Evolutionary conservation across 2,113 vertebrate species (phyloP).

Genomic region (Neogale vison): DNA sequence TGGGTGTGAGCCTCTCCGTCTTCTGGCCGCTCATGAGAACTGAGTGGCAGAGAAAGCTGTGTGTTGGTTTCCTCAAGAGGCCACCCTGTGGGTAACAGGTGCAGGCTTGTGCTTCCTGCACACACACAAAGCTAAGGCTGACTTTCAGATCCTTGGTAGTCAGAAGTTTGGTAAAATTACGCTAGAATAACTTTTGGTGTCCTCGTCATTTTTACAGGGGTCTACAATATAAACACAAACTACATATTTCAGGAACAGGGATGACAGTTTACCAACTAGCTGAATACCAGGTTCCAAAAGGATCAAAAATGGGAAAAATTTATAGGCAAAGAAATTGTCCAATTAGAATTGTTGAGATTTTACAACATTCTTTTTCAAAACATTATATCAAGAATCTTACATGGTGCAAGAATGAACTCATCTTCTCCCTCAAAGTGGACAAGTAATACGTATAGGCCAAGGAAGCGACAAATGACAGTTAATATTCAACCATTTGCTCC

Average conservation of each 20-base stretch:
- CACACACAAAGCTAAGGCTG: not conserved
- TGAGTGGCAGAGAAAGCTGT: not conserved
- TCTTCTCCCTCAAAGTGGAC: not conserved
- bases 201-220: not conserved
- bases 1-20: not conserved
- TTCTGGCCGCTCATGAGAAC: not conserved
- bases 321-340: not conserved
- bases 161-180: not conserved
- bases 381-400: not conserved
- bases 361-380: not conserved
- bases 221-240: not conserved
- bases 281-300: not conserved
- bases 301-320: not conserved
- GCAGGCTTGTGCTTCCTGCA: not conserved
- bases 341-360: not conserved
- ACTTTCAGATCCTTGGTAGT: not conserved
- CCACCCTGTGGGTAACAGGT: not conserved
- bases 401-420: not conserved
- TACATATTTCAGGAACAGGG: not conserved
- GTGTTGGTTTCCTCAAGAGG: not conserved
- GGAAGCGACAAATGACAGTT: not conserved
- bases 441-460: not conserved
- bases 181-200: not conserved
- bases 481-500: not conserved
- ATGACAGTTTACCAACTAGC: not conserved